phyloP scores from a whole-genome alignment of 2,113 vertebrate species.

The Diphyllodes magnificus region DNA sequence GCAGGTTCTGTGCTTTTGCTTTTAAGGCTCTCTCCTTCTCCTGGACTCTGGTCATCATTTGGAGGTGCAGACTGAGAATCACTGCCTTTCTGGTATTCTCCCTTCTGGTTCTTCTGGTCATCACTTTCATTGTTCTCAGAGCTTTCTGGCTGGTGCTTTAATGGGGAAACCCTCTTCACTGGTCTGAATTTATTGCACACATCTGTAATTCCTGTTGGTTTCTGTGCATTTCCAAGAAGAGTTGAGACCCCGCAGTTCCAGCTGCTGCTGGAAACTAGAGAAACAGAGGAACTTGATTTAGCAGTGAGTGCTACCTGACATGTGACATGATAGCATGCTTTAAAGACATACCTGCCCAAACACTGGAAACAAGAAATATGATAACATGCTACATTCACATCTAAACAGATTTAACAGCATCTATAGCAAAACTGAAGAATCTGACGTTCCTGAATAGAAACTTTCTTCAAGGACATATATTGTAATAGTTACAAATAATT shows the following conservation, averaged over 20 bases:
- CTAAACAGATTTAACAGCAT: not conserved
- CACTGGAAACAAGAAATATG: not conserved
- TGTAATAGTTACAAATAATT: not conserved
- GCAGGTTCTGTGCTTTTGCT: conserved; percentile 60
- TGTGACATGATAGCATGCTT: not conserved
- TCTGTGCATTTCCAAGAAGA: conserved; percentile 80
- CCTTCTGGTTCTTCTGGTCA: conserved; percentile 75
- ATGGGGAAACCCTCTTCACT: conserved; percentile 92
- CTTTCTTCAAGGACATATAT: not conserved
- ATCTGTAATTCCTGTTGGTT: conserved; percentile 89
- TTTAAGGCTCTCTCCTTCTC: conserved; percentile 68
- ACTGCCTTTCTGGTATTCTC: conserved; percentile 74
- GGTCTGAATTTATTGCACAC: conserved; percentile 94
- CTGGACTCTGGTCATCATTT: conserved; percentile 52
- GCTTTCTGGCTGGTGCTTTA: conserved; percentile 94
- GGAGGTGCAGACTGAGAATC: conserved; percentile 59
- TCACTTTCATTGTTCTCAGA: conserved; percentile 84
- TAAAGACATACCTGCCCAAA: not conserved
- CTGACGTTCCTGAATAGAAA: not conserved
- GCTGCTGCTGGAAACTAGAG: conserved; percentile 83
- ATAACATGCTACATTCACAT: not conserved
- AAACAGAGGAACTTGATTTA: conserved; percentile 1
- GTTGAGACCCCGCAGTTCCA: conserved; percentile 87
- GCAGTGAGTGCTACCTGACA: not conserved
- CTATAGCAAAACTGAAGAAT: not conserved